Evolutionary conservation across 2,888 invertebrate species (phyloP).

Genomic region (Anthoptus insignis): DNA sequence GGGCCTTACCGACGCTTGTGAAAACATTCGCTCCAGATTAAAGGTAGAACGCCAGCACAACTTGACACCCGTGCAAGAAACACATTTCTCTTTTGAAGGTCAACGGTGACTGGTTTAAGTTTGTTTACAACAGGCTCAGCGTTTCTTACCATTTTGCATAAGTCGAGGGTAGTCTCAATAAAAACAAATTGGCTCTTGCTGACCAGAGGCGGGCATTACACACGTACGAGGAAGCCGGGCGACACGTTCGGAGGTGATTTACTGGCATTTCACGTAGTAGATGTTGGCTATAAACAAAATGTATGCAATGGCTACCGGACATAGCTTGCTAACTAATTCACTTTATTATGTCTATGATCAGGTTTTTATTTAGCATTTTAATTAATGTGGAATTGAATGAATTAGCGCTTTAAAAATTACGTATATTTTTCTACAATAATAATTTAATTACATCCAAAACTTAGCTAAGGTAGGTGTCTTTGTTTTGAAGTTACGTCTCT

Average conservation of each 20-base stretch:
- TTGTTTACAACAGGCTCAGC: slow-evolving; percentile 84
- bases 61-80: slow-evolving; percentile 54
- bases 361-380: neutral
- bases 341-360: neutral
- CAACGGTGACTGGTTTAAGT: slow-evolving; percentile 68
- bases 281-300: slow-evolving; percentile 45
- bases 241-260: slow-evolving; percentile 80
- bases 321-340: slow-evolving; percentile 1
- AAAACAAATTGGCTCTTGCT: slow-evolving; percentile 84
- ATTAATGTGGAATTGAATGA: neutral
- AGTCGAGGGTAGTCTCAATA: slow-evolving; percentile 85
- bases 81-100: slow-evolving; percentile 55
- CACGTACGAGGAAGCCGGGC: slow-evolving; percentile 82
- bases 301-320: slow-evolving; percentile 37
- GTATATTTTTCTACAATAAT: no score
- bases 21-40: slow-evolving; percentile 83
- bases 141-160: slow-evolving; percentile 84
- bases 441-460: no score
- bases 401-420: no score
- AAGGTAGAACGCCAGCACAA: slow-evolving; percentile 71
- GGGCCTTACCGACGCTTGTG: slow-evolving; percentile 76
- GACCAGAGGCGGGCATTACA: slow-evolving; percentile 80
- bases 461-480: no score
- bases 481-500: no score
- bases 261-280: slow-evolving; percentile 64